Evolutionary conservation across 2,113 vertebrate genomes (phyloP).

Genomic region (Ursus arctos): DNA sequence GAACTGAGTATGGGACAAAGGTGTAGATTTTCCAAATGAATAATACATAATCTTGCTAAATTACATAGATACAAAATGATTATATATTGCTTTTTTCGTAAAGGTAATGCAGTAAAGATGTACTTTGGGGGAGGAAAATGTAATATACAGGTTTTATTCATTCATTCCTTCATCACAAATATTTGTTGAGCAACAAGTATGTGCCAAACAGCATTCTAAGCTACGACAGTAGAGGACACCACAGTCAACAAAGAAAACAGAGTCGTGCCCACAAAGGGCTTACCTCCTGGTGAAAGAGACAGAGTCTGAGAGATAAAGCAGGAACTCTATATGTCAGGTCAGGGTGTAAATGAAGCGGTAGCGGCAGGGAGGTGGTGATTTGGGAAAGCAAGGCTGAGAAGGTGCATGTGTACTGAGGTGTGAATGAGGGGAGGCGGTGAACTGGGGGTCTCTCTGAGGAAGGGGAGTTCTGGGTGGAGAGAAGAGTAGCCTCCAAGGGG

Average conservation of each 20-base stretch:
- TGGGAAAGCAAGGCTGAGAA: neutral
- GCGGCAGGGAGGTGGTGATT: rapidly evolving
- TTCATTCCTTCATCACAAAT: neutral
- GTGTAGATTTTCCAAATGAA: neutral
- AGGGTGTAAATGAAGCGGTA: rapidly evolving
- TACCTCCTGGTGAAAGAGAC: neutral
- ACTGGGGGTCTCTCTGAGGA: neutral
- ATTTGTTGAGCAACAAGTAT: neutral
- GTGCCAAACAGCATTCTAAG: too few relatives aligned
- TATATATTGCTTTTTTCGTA: neutral
- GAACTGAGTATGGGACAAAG: rapidly evolving
- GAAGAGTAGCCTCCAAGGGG: neutral
- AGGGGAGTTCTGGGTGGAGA: neutral
- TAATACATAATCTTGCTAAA: neutral
- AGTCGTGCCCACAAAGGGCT: neutral
- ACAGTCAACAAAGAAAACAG: neutral
- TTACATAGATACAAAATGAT: neutral
- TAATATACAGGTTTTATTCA: neutral
- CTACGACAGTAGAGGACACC: neutral
- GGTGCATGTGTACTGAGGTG: neutral
- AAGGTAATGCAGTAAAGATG: neutral
- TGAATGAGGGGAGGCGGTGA: rapidly evolving
- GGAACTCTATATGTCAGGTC: rapidly evolving
- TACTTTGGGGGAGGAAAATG: too few relatives aligned
- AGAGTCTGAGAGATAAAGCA: rapidly evolving